phyloP scores from a whole-genome alignment of 2,888 invertebrate genomes.

The Ganaspis brasiliensis region DNA sequence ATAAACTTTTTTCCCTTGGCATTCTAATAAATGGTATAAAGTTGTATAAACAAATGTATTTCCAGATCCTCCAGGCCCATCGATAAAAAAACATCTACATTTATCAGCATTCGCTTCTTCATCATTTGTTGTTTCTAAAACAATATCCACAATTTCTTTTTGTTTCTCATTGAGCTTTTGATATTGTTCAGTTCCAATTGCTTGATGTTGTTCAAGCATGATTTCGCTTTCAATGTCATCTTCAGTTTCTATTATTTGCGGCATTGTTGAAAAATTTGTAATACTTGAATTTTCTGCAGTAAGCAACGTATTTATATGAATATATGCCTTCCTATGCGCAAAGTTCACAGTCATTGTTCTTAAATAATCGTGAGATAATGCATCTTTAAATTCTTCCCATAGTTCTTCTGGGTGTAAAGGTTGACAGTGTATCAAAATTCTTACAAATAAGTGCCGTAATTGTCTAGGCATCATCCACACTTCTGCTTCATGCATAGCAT shows the following conservation, averaged over 20 bases:
- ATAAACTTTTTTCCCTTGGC: conserved; percentile 46
- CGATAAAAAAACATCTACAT: conserved; percentile 58
- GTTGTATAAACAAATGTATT: conserved; percentile 76
- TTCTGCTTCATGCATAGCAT: conserved; percentile 48
- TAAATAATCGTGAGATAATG: conserved; percentile 42
- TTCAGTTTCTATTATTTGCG: conserved; percentile 25
- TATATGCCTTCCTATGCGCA: background rate
- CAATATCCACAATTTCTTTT: conserved; percentile 45
- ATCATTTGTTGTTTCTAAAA: conserved; percentile 32
- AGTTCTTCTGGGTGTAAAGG: conserved; percentile 55
- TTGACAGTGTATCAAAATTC: conserved; percentile 65
- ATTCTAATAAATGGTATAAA: conserved; percentile 55
- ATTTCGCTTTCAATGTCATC: conserved; percentile 19
- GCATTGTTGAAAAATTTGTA: conserved; percentile 43
- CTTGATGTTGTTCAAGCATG: conserved; percentile 3
- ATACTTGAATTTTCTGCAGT: conserved; percentile 24
- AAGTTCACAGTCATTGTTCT: background rate
- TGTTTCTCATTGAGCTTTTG: conserved; percentile 45
- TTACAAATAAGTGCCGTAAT: conserved; percentile 71
- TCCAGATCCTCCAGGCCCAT: conserved; percentile 79
- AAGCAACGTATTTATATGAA: conserved; percentile 15
- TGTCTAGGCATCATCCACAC: conserved; percentile 52
- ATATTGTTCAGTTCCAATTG: conserved; percentile 8
- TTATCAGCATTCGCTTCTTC: background rate
- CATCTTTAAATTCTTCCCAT: conserved; percentile 48